These are phyloP conservation scores for Drosophila tristis DNA, from an alignment of 1,140 invertebrate genomes.

Conservation along the genomic window DNA sequence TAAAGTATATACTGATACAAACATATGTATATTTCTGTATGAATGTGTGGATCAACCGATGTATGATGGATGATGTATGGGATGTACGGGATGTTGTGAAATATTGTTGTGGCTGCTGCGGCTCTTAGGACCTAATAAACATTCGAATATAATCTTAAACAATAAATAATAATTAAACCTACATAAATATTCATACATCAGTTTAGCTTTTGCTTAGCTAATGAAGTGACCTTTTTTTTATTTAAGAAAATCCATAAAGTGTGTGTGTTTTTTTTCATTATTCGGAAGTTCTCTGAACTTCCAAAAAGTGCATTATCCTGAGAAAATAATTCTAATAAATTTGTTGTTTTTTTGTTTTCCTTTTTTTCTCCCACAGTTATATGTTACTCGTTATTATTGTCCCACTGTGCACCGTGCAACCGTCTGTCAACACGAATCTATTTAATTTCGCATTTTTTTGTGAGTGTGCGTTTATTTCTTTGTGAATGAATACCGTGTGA, in stretches of 20 bases:
- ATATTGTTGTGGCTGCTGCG: constrained; percentile 38
- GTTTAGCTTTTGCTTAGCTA: too few relatives aligned
- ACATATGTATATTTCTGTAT: neutral
- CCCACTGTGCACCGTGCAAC: constrained; percentile 1
- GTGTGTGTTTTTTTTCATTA: too few relatives aligned
- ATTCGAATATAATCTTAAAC: constrained; percentile 54
- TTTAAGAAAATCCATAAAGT: too few relatives aligned
- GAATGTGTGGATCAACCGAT: neutral
- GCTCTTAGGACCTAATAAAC: constrained; percentile 36
- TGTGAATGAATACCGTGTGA: constrained; percentile 49
- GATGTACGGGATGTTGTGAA: constrained; percentile 45
- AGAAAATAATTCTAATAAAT: neutral
- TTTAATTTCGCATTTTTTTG: constrained; percentile 26
- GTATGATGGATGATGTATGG: constrained; percentile 1
- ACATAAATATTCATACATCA: too few relatives aligned
- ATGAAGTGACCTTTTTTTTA: neutral
- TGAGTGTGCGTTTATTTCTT: constrained; percentile 46
- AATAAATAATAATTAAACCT: constrained; percentile 17
- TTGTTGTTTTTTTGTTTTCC: neutral
- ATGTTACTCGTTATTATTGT: too few relatives aligned
- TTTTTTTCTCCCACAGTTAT: too few relatives aligned
- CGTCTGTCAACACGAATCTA: constrained; percentile 10
- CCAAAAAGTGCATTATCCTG: too few relatives aligned
- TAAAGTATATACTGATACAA: constrained; percentile 20
- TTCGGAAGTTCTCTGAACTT: too few relatives aligned